These are phyloP conservation scores for Ganaspis sp. DNA, from an alignment of 1,140 invertebrate species.

Conservation along the genomic window DNA sequence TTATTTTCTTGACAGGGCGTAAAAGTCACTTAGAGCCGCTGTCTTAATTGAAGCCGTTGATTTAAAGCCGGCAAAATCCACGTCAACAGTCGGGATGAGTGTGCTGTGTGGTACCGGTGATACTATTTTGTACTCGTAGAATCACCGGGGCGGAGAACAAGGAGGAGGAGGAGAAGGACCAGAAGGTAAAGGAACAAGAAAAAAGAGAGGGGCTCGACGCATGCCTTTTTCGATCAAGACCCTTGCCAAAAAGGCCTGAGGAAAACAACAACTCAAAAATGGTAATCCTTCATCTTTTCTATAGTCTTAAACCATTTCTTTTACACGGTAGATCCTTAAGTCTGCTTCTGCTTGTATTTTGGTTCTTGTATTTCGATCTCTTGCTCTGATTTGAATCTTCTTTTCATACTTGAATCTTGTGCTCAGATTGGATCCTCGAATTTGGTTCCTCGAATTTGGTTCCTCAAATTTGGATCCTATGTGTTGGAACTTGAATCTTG, in stretches of 20 bases:
- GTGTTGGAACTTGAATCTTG: too few species aligned
- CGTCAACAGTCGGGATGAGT: background rate
- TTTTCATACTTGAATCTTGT: too few species aligned
- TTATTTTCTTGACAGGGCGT: background rate
- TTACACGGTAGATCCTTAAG: too few species aligned
- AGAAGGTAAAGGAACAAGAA: conserved; percentile 38
- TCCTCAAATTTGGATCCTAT: too few species aligned
- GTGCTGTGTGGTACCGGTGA: conserved; percentile 30
- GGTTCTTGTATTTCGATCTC: too few species aligned
- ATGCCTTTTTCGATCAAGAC: conserved; percentile 42
- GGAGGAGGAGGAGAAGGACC: conserved; percentile 37
- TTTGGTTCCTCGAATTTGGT: too few species aligned
- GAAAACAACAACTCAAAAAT: conserved; percentile 51
- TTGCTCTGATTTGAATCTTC: too few species aligned
- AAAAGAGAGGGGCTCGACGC: conserved; percentile 48
- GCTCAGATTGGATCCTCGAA: too few species aligned
- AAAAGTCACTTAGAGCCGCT: background rate
- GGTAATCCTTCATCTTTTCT: background rate
- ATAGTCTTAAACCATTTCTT: too few species aligned
- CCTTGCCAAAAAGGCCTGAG: conserved; percentile 44
- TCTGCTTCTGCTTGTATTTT: too few species aligned
- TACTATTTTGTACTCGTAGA: conserved; percentile 52
- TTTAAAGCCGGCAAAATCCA: background rate
- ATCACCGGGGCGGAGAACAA: conserved; percentile 47
- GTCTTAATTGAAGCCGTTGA: background rate